phyloP scores from a whole-genome alignment of 2,888 invertebrate species.

The Campopleginae sp. region DNA sequence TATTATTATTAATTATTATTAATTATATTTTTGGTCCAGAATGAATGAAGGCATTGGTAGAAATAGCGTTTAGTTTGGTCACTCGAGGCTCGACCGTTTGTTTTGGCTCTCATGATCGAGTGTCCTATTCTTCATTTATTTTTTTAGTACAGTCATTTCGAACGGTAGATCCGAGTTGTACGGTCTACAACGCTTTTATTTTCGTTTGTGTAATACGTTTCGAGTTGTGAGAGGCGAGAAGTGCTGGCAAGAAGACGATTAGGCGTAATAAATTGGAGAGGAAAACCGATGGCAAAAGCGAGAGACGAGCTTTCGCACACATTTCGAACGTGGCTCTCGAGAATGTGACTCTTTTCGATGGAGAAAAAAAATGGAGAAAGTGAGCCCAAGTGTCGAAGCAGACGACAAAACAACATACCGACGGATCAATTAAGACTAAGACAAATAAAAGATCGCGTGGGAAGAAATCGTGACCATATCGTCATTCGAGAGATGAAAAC shows the following conservation, averaged over 20 bases:
- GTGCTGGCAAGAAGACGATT: slow-evolving; percentile 27
- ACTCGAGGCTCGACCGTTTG: neutral
- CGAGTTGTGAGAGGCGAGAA: neutral
- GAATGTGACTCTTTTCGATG: slow-evolving; percentile 27
- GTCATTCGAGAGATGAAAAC: slow-evolving; percentile 54
- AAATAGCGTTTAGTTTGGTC: neutral
- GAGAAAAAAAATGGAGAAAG: slow-evolving; percentile 43
- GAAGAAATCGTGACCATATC: slow-evolving; percentile 57
- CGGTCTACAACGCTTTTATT: neutral
- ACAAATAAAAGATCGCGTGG: slow-evolving; percentile 23
- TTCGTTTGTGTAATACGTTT: neutral
- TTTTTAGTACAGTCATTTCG: neutral
- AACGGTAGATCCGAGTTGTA: neutral
- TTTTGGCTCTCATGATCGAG: neutral
- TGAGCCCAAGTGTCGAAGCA: neutral
- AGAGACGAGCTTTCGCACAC: slow-evolving; percentile 3
- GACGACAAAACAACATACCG: neutral
- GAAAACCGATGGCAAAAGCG: slow-evolving; percentile 56
- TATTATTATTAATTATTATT: too few species aligned
- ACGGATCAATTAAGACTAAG: slow-evolving; percentile 44
- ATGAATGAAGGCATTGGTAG: neutral
- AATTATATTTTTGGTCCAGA: too few species aligned
- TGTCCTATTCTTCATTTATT: neutral
- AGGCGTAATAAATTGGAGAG: slow-evolving; percentile 48
- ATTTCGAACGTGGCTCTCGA: slow-evolving; percentile 25